Evolutionary conservation across 1,140 invertebrate species (phyloP), one percentile per base, ranked within the genome.

Genomic region (Drosophila varians): DNA sequence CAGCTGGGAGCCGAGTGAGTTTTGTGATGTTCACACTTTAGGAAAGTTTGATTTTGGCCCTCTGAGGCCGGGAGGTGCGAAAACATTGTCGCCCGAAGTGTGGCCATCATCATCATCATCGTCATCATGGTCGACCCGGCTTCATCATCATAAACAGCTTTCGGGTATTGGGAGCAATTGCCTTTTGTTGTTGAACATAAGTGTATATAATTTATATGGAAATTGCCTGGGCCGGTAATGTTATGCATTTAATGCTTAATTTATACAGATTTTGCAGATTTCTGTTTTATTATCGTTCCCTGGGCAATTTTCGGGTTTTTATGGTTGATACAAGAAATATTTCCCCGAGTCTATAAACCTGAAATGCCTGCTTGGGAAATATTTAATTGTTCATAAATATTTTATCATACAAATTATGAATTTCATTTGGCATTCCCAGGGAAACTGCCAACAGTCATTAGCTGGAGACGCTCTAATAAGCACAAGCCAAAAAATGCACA

Each of bases 181-280:
- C 40, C 51, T 52, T 58, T 58, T 52, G 43, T 55, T 55, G 56
- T 55, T 56, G 36, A 12, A n/a, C 68, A 47, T 87, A 87, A 87
- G 61, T 83, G 82, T 77, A 88, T 87, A 87, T 87, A 87, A 87
- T 87, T 87, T 82, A 80, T 53, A 87, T 82, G 82, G 65, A 87
- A 87, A 87, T 87, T 87, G 65, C 57, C 60, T 51, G 69, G 68
- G 55, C 64, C 60, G 46, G 43, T 74, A 65, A 77, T 87, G 73
- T 80, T 72, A 76, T 76, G 42, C 62, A 82, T 65, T 87, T 82
- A 87, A 87, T 87, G 82, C 53, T 68, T 87, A 82, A 87, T 87
- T 87, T 87, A 87, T 87, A 82, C 70, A 55, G 61, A 87, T 77
- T 86, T 70, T 58, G 49, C 77, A 51, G 54, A 73, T 68, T 80